These are phyloP conservation scores for Orchesella flavescens DNA, from an alignment of 2,888 invertebrate genomes.

Conservation along the genomic window DNA sequence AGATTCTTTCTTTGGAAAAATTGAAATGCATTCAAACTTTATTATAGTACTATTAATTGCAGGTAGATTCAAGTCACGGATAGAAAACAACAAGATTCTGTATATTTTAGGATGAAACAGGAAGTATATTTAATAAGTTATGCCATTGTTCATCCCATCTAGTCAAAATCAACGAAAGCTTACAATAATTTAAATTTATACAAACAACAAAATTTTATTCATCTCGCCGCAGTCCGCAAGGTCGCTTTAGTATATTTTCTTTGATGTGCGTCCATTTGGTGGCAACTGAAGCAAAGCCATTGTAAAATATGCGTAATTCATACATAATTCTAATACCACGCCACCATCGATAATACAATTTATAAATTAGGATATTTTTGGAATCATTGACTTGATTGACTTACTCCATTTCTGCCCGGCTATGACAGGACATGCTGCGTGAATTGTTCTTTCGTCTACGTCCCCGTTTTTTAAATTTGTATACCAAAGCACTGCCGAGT, in stretches of 20 bases:
- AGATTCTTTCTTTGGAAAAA: no score
- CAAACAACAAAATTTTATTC: conserved; percentile 14
- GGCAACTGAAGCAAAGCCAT: conserved; percentile 49
- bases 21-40: no score
- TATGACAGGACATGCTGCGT: conserved; percentile 74
- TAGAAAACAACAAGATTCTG: no score
- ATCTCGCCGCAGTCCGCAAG: conserved; percentile 36
- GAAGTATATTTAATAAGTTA: no score
- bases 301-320: neutral
- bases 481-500: conserved; percentile 75
- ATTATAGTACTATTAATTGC: no score
- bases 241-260: conserved; percentile 58
- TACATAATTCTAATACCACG: neutral
- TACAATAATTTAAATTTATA: no score
- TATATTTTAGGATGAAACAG: no score
- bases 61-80: no score
- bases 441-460: conserved; percentile 74
- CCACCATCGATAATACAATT: neutral
- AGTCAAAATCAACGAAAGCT: no score
- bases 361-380: no score
- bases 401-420: conserved; percentile 14
- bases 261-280: conserved; percentile 65
- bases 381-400: neutral
- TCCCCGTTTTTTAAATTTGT: conserved; percentile 74
- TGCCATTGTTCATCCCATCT: no score